Evolutionary conservation across 1,140 invertebrate genomes (phyloP), one percentile per base, ranked within the genome.

Genomic region (Scaptomyza montana): DNA sequence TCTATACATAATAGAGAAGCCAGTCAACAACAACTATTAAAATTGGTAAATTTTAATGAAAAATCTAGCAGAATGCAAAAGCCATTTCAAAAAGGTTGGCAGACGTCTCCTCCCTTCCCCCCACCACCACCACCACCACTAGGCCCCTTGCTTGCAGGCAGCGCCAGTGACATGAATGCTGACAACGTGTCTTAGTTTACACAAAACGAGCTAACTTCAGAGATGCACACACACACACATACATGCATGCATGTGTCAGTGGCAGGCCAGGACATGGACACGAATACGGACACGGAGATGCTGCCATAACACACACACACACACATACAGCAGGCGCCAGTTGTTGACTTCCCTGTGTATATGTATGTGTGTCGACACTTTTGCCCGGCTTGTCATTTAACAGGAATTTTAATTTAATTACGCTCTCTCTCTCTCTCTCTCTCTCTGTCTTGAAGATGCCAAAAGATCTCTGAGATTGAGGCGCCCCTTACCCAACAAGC

Each of bases 121-220:
- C 4, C 16, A 16, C 16, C 16, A 16, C 16, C 16, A 16, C 33
- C 41, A 12, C 16, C 28, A 28, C 41, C 43, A 47, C 25, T 28
- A 13, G 13, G 50, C 19, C 6, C 12, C 36, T 10, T 6, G 33
- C 21, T n/a, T 36, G 33, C 47, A 49, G 60, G 47, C 51, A 54
- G 51, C 51, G 55, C 62, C 61, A 63, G 73, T 89, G 84, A 89
- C 84, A 89, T 89, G 84, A 89, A 89, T 89, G 84, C 84, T 89
- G 84, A 89, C 84, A 89, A 89, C 84, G 84, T 89, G 84, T 89
- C 84, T 89, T 89, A 89, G 84, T 89, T 89, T 84, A 85, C 84
- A 89, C 80, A 89, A 89, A 89, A 89, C 79, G 79, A 89, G 84
- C 78, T 25, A 25, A 25, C 21, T 78, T 69, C 79, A 71, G 60